Evolutionary conservation across 2,113 vertebrate genomes (phyloP).

Genomic region (Ictidomys tridecemlineatus): DNA sequence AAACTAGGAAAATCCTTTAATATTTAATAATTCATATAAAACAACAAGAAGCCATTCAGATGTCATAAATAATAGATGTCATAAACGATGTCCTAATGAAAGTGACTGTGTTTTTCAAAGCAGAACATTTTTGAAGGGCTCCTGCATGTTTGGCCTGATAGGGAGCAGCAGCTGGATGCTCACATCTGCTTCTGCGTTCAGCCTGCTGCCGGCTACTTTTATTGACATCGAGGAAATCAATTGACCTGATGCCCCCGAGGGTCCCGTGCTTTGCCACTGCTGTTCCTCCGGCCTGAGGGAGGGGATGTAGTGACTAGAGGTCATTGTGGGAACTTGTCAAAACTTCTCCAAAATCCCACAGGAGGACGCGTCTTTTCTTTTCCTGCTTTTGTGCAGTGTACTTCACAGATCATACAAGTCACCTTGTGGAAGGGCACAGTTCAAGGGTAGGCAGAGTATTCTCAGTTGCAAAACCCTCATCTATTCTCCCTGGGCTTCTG

Average conservation of each 20-base stretch:
- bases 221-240: rapidly evolving
- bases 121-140: background rate
- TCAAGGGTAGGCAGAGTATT: rapidly evolving
- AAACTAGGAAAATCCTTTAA: background rate
- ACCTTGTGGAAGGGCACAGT: background rate
- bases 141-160: background rate
- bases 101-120: background rate
- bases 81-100: background rate
- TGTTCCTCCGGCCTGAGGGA: too few relatives aligned
- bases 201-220: rapidly evolving
- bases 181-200: rapidly evolving
- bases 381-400: background rate
- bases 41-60: background rate
- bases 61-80: too few relatives aligned
- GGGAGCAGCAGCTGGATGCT: too few relatives aligned
- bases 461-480: too few relatives aligned
- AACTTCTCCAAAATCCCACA: background rate
- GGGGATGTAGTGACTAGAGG: rapidly evolving
- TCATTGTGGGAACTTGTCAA: background rate
- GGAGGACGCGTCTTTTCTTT: background rate
- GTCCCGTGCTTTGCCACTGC: too few relatives aligned
- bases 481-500: background rate
- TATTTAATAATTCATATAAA: background rate
- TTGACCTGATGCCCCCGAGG: rapidly evolving
- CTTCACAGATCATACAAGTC: background rate